Conservation (phyloP, 2,113 vertebrate genomes). For the Phaethornis superciliosus region DNA sequence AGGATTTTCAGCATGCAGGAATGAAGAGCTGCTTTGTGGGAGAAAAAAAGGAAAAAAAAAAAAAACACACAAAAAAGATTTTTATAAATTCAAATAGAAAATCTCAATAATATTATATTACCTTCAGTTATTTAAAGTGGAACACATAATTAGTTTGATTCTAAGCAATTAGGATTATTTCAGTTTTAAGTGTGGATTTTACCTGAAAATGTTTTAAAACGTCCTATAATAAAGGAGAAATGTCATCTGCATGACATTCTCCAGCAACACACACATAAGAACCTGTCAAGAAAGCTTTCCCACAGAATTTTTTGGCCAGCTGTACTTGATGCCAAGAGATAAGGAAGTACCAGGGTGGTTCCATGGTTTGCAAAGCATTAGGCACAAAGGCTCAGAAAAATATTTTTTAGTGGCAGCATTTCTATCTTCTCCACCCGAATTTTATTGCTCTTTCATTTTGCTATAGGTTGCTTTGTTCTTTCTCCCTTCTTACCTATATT, state of each 20-base stretch:
- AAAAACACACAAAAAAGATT: too few species aligned
- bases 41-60: background rate
- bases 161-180: background rate
- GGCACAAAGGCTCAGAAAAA: slow-evolving; percentile 33
- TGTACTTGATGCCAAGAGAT: slow-evolving; percentile 47
- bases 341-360: slow-evolving; percentile 46
- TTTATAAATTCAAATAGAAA: background rate
- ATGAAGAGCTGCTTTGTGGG: background rate
- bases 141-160: background rate
- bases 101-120: background rate
- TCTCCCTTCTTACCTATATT: background rate
- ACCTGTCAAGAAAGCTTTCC: background rate
- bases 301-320: slow-evolving; percentile 39
- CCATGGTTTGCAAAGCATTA: background rate
- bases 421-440: background rate
- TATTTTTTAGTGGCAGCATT: background rate
- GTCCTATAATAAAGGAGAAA: background rate
- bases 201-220: background rate
- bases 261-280: background rate
- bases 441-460: background rate
- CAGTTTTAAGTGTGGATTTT: background rate
- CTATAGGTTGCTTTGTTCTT: background rate
- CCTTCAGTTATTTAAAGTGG: background rate
- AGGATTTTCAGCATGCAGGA: background rate
- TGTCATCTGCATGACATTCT: background rate